Base-by-base conservation (phyloP, 2,797 vertebrate species). In the Leucoraja ocellata region DNA sequence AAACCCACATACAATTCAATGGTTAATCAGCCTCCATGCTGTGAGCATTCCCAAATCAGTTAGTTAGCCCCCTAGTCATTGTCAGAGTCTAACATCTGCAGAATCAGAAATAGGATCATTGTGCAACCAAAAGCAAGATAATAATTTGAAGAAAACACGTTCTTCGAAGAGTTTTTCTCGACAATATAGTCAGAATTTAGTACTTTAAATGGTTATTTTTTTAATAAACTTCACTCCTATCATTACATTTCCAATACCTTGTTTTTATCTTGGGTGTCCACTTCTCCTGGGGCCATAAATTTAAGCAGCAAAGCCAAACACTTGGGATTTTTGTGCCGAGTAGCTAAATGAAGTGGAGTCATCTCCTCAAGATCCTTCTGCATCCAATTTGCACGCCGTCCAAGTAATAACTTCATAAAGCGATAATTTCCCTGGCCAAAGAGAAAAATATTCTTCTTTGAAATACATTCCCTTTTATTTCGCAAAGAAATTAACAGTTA, bases 191-290 rank as follows among this genome's bases (percentile, higher is more conserved):
- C 68, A 16, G 65, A 92, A 28, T 1, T 46, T n/a, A 92, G 23
- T 6, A 58, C 25, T 92, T 11, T 28, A 76, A 74, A 58, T 39
- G 16, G 16, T 61, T 84, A 36, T 8, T 21, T 88, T 21, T 88
- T 36, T 21, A 23, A 74, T 23, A 74, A 88, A 68, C 83, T 7
- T 63, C n/a, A 32, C 73, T 74, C 36, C 28, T 83, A 65, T 39
- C 81, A 74, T 68, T 28, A 61, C 63, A 18, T 13, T 71, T 10
- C 39, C 2, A 46, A 58, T 95, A 98, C 98, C 98, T 99, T 99
- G 94, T 99, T 98, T 95, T 97, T 98, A 95, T 99, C 99, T 96
- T 99, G 99, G 1, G 98, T 99, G 94, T 99, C 99, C 93, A 99
- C 98, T 95, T 99, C 98, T 94, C 99, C 99, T 4, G 99, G 98